Conservation (phyloP, 2,888 invertebrate genomes). For the Chymomyza fuscimana region DNA sequence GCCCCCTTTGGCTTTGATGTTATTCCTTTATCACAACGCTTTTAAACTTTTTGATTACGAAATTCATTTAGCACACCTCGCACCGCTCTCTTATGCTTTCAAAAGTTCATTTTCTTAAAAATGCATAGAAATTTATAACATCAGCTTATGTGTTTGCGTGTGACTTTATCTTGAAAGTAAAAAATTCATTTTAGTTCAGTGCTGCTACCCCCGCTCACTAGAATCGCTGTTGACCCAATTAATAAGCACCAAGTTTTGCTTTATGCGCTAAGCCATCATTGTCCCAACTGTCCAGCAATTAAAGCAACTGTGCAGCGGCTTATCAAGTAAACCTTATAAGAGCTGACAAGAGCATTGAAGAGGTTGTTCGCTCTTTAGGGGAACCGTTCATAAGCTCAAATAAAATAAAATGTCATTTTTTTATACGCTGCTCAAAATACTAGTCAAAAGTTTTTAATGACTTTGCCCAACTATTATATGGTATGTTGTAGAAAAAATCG, state of each 20-base stretch:
- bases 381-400: constrained; percentile 52
- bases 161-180: background rate
- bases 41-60: constrained; percentile 63
- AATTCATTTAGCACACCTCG: constrained; percentile 61
- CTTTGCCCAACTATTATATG: constrained; percentile 37
- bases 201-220: background rate
- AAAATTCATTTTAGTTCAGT: constrained; percentile 62
- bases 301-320: constrained; percentile 58
- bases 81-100: background rate
- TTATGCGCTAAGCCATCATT: constrained; percentile 31
- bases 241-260: constrained; percentile 51
- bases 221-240: constrained; percentile 61
- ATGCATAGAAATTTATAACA: constrained; percentile 54
- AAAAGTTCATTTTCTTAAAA: background rate
- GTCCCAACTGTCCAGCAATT: constrained; percentile 59
- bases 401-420: constrained; percentile 68
- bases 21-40: constrained; percentile 3
- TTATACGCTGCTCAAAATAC: constrained; percentile 57
- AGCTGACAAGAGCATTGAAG: background rate
- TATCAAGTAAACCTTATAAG: constrained; percentile 61
- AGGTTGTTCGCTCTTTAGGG: background rate
- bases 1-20: constrained; percentile 3
- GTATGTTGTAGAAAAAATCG: constrained; percentile 6
- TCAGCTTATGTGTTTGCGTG: constrained; percentile 7
- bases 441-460: constrained; percentile 71